These are phyloP conservation scores for Glossophaga mutica DNA, from an alignment of 2,797 vertebrate genomes.

Conservation along the genomic window DNA sequence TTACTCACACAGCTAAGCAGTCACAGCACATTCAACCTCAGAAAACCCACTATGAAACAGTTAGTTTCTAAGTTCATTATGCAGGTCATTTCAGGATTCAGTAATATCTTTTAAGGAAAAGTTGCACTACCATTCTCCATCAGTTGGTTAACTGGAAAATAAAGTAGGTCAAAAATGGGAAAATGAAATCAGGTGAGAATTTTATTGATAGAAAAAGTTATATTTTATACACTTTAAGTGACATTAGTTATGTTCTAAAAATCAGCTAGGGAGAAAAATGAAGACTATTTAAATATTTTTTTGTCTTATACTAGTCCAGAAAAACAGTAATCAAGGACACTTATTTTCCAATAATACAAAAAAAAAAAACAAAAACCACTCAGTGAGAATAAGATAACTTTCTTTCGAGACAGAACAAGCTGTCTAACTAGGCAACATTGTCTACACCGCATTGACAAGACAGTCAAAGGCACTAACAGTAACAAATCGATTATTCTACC, in stretches of 20 bases:
- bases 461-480: not conserved
- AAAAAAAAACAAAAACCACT: not conserved
- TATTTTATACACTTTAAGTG: not conserved
- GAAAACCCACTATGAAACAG: not conserved
- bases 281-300: conserved; percentile 2
- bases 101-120: conserved; percentile 13
- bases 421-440: not conserved
- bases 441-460: not conserved
- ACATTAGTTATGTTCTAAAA: not conserved
- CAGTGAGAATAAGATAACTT: not conserved
- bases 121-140: not conserved
- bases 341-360: not conserved
- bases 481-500: not conserved
- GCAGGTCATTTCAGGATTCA: conserved; percentile 19
- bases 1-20: not conserved
- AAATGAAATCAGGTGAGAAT: conserved; percentile 8
- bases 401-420: not conserved
- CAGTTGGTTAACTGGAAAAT: not conserved
- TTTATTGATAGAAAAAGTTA: not conserved
- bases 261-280: not conserved
- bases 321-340: not conserved
- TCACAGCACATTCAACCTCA: not conserved
- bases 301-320: not conserved
- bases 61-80: not conserved
- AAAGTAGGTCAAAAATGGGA: not conserved